Conservation (phyloP, 1,140 invertebrate genomes). For the Drosophila asahinai region DNA sequence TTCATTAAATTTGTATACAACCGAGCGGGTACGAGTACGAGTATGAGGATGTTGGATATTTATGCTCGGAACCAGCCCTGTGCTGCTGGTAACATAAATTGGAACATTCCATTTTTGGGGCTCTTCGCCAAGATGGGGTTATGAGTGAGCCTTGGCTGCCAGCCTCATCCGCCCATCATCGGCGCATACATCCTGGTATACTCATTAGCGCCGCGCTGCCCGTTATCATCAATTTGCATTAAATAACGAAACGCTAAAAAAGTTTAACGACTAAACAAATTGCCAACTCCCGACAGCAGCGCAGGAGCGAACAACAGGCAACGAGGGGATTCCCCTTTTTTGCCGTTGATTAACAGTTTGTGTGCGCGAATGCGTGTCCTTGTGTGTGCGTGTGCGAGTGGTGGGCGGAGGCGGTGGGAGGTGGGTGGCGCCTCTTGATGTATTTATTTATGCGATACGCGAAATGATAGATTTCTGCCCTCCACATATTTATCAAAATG, state of each 20-base stretch:
- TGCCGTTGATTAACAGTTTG: conserved; percentile 46
- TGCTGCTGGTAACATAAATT: conserved; percentile 26
- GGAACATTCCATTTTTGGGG: conserved; percentile 40
- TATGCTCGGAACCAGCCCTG: background rate
- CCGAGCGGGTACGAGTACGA: background rate
- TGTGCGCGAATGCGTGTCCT: conserved; percentile 12
- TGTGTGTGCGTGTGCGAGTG: conserved; percentile 13
- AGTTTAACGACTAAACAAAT: conserved; percentile 59
- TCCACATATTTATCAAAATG: conserved; percentile 70
- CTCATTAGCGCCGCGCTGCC: conserved; percentile 48
- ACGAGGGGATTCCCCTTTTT: conserved; percentile 14
- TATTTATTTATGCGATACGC: conserved; percentile 72
- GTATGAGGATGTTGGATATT: conserved; percentile 17
- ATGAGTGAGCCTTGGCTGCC: background rate
- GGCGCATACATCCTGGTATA: conserved; percentile 22
- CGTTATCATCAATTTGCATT: conserved; percentile 61
- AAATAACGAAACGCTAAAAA: conserved; percentile 52
- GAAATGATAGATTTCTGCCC: conserved; percentile 68
- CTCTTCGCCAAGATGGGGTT: conserved; percentile 23
- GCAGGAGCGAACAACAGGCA: conserved; percentile 1
- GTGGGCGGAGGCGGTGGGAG: background rate
- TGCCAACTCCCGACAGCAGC: conserved; percentile 43
- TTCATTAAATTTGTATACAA: conserved; percentile 51
- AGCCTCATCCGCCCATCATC: background rate
- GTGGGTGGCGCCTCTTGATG: conserved; percentile 46